Evolutionary conservation across 2,797 vertebrate species (phyloP).

Genomic region (Kryptolebias ocellatus): DNA sequence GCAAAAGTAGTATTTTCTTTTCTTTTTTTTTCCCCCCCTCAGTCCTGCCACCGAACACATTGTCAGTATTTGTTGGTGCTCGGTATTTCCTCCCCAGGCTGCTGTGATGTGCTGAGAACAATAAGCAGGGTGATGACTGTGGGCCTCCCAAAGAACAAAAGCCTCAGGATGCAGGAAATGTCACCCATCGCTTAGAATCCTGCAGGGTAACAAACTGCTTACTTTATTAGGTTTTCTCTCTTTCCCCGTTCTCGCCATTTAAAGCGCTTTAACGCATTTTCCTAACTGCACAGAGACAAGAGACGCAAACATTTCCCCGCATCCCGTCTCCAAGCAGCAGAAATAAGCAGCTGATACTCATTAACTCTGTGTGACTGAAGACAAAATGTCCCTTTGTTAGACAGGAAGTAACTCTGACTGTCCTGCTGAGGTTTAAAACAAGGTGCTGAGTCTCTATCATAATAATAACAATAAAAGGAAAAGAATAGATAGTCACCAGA

Average conservation of each 20-base stretch:
- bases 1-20: conserved; percentile 1
- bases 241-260: neutral
- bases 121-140: conserved; percentile 36
- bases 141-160: conserved; percentile 32
- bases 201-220: conserved; percentile 20
- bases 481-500: neutral
- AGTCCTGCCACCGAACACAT: conserved; percentile 31
- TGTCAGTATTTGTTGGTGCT: conserved; percentile 27
- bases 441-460: conserved; percentile 8
- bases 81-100: conserved; percentile 28
- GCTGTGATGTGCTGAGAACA: conserved; percentile 30
- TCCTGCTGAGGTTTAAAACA: conserved; percentile 20
- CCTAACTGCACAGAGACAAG: neutral
- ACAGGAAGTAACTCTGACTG: conserved; percentile 8
- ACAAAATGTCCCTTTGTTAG: conserved; percentile 62
- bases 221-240: conserved; percentile 6
- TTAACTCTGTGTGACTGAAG: conserved; percentile 36
- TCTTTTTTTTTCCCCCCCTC: conserved; percentile 38
- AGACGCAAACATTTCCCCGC: conserved; percentile 10
- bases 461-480: conserved; percentile 5
- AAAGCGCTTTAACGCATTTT: conserved; percentile 18
- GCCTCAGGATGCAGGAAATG: conserved; percentile 48
- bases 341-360: conserved; percentile 67
- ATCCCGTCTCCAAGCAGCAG: conserved; percentile 33
- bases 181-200: conserved; percentile 28